These are phyloP conservation scores for Mustelus asterias DNA, from an alignment of 2,113 vertebrate species.

Conservation along the genomic window DNA sequence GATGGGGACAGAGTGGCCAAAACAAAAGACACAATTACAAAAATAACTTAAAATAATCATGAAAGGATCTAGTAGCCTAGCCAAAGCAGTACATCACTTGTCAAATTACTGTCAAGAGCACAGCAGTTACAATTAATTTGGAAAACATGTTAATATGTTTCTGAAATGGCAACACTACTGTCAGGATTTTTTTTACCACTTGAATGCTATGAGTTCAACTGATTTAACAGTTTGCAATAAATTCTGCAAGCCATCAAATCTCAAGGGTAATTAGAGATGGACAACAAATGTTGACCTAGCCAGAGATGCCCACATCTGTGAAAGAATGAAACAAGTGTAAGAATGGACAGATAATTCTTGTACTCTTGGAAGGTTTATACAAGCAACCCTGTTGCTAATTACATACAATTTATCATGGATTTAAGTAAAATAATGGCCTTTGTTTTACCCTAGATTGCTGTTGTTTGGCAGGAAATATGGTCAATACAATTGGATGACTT, in stretches of 20 bases:
- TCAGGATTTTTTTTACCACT: neutral
- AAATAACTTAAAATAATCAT: neutral
- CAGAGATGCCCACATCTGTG: too few species aligned
- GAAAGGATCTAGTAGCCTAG: neutral
- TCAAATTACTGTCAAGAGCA: too few species aligned
- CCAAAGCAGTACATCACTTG: neutral
- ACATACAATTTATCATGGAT: neutral
- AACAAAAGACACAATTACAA: neutral
- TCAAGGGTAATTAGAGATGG: too few species aligned
- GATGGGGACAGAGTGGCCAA: neutral
- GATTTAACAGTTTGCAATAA: neutral
- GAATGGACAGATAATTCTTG: neutral
- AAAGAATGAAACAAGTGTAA: neutral
- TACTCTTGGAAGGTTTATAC: neutral
- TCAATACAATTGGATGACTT: conserved; percentile 78
- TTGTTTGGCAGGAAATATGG: conserved; percentile 66
- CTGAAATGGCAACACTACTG: neutral
- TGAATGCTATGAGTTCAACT: neutral
- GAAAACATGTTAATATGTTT: neutral
- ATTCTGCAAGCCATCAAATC: neutral
- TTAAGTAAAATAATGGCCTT: neutral
- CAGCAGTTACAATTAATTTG: neutral
- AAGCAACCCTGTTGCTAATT: neutral
- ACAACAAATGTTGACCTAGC: too few species aligned
- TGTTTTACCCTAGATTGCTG: conserved; percentile 61